Evolutionary conservation across 2,797 vertebrate genomes (phyloP).

Genomic region (Chromis chromis): DNA sequence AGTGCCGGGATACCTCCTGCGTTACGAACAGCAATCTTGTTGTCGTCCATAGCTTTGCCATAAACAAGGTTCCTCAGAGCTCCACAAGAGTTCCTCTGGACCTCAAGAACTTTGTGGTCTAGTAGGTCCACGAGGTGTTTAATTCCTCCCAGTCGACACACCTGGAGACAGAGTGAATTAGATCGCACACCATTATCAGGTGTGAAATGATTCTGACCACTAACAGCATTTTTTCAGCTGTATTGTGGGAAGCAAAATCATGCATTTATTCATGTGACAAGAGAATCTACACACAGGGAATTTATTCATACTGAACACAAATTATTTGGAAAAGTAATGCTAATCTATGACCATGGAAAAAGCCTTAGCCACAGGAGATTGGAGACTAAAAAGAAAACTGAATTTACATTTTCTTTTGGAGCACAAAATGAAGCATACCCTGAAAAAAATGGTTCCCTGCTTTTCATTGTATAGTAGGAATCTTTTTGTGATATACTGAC

Average conservation of each 20-base stretch:
- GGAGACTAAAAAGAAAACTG: slow-evolving; percentile 15
- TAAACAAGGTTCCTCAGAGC: slow-evolving; percentile 96
- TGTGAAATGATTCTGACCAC: slow-evolving; percentile 14
- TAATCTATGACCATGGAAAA: slow-evolving; percentile 39
- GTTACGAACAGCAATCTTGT: slow-evolving; percentile 95
- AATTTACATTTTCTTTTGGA: slow-evolving; percentile 41
- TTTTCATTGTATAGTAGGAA: slow-evolving; percentile 24
- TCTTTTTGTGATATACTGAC: slow-evolving; percentile 26
- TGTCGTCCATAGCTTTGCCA: slow-evolving; percentile 95
- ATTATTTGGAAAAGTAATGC: slow-evolving; percentile 50
- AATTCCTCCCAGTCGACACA: slow-evolving; percentile 93
- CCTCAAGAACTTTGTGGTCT: slow-evolving; percentile 94
- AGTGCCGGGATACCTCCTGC: slow-evolving; percentile 94
- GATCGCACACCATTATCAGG: slow-evolving; percentile 3
- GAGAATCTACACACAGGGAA: slow-evolving; percentile 20
- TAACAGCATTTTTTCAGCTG: slow-evolving; percentile 7
- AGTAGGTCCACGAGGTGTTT: slow-evolving; percentile 96
- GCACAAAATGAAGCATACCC: slow-evolving; percentile 1
- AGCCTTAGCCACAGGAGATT: slow-evolving; percentile 28
- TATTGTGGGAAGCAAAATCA: slow-evolving; percentile 7
- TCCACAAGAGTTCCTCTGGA: slow-evolving; percentile 95
- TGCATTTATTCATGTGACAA: slow-evolving; percentile 57
- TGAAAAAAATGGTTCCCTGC: background rate
- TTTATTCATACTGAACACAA: slow-evolving; percentile 46
- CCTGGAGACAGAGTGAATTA: slow-evolving; percentile 78